phyloP scores from a whole-genome alignment of 2,113 vertebrate genomes.

The Pedetes capensis region DNA sequence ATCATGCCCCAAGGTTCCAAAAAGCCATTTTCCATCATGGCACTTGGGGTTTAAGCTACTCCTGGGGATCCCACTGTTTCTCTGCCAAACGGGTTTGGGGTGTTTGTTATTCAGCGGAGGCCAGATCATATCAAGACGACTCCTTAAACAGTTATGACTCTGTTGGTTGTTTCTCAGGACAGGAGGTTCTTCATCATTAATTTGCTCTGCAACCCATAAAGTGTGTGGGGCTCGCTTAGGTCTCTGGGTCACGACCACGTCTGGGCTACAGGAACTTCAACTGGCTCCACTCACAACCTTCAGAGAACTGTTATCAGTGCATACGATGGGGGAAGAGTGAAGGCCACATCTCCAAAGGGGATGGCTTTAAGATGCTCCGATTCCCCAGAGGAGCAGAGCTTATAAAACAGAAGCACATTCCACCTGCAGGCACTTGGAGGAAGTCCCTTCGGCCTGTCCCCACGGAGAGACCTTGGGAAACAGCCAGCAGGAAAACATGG shows the following conservation, averaged over 20 bases:
- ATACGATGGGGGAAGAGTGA: background rate
- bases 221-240: background rate
- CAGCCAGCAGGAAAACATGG: background rate
- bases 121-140: conserved; percentile 20
- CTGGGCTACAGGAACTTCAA: background rate
- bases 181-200: conserved; percentile 33
- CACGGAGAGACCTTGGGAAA: background rate
- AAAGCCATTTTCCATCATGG: background rate
- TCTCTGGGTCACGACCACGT: fast-evolving
- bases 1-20: background rate
- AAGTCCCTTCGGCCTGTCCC: background rate
- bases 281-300: background rate
- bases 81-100: background rate
- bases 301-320: background rate
- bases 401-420: background rate
- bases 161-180: conserved; percentile 33
- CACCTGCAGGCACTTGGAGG: background rate
- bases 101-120: background rate
- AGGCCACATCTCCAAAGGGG: conserved; percentile 1
- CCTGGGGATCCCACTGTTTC: background rate
- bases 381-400: conserved; percentile 25
- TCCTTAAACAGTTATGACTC: conserved; percentile 45
- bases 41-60: background rate
- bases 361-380: conserved; percentile 34
- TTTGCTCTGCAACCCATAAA: conserved; percentile 14